phyloP scores from a whole-genome alignment of 2,113 vertebrate genomes.

The Eclectus roratus region DNA sequence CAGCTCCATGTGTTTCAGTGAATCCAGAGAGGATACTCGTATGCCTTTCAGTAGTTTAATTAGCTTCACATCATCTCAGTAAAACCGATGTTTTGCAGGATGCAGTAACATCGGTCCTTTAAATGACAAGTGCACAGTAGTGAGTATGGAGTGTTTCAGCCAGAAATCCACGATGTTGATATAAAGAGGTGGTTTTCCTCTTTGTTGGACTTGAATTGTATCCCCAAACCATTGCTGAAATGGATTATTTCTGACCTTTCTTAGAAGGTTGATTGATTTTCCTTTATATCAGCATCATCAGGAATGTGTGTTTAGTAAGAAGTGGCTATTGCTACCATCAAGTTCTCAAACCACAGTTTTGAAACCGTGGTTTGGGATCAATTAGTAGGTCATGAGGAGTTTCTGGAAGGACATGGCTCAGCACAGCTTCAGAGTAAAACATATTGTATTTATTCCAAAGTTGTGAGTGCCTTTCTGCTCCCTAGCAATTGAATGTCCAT shows the following conservation, averaged over 20 bases:
- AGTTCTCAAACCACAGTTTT: not conserved
- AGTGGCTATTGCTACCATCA: conserved; percentile 18
- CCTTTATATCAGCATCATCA: conserved; percentile 28
- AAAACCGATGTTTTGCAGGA: not conserved
- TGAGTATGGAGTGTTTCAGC: not conserved
- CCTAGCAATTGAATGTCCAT: not conserved
- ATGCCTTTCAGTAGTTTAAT: not conserved
- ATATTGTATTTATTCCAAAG: not conserved
- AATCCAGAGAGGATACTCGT: not conserved
- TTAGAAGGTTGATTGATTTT: conserved; percentile 62
- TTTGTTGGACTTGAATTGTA: conserved; percentile 17
- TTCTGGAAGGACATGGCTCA: conserved; percentile 26
- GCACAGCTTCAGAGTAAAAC: not conserved
- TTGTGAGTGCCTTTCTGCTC: not conserved
- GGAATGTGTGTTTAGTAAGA: not conserved
- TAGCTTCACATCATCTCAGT: not conserved
- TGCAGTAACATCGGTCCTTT: not conserved
- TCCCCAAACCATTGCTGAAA: conserved; percentile 24
- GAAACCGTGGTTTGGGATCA: conserved; percentile 34
- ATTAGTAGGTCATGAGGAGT: conserved; percentile 16
- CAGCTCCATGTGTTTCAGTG: not conserved
- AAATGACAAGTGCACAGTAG: not conserved
- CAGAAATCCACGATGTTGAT: not conserved
- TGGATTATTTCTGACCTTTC: conserved; percentile 57
- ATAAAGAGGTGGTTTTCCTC: not conserved